Base-by-base conservation (phyloP, 2,113 vertebrate species). In the Scomber japonicus region DNA sequence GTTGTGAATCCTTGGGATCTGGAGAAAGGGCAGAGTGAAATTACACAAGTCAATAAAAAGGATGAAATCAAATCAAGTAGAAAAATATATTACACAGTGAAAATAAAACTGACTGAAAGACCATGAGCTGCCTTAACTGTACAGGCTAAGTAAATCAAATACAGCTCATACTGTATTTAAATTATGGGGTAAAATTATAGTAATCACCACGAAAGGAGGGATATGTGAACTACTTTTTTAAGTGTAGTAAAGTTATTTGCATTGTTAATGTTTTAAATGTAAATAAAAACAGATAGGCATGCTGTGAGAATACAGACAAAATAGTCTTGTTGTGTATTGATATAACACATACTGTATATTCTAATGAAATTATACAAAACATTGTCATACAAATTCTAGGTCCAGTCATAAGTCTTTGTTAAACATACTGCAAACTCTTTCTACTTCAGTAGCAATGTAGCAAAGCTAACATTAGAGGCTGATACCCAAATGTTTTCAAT, bases 1-100 rank as follows among this genome's bases (percentile, higher is more conserved):
- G 85, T 94, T 94, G 7, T 90, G 92, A 46, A 99, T 95, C 1
- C 95, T 96, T 73, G 98, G 95, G 10, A 96, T 95, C 97, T 99
- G 93, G 16, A 69, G 46, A 50, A 46, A 51, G 31, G 63, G 17
- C n/a, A 27, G 40, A 55, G 40, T 66, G 46, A 19, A 16, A 69
- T 53, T 60, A 54, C 13, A 74, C 16, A 45, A 44, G 57, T 67
- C 44, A 67, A 10, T 50, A 24, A 70, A 27, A 4, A 63, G 10
- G 15, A 40, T 61, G 27, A 69, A 57, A 45, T 78, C 16, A 19
- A 65, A n/a, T 11, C 44, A 46, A 48, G 11, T 4, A 57, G 12
- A 62, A 59, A 30, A 49, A 7, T 24, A 11, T 5, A 17, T 27
- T 21, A 73, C 31, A n/a, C 21, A 45, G 11, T 16, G 11, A 21